Percentiles rank a stretch among this genome's conserved stretches.
Evolutionary conservation across 1,140 invertebrate species (phyloP).

Genomic region (Venustaconcha ellipsiformis): DNA sequence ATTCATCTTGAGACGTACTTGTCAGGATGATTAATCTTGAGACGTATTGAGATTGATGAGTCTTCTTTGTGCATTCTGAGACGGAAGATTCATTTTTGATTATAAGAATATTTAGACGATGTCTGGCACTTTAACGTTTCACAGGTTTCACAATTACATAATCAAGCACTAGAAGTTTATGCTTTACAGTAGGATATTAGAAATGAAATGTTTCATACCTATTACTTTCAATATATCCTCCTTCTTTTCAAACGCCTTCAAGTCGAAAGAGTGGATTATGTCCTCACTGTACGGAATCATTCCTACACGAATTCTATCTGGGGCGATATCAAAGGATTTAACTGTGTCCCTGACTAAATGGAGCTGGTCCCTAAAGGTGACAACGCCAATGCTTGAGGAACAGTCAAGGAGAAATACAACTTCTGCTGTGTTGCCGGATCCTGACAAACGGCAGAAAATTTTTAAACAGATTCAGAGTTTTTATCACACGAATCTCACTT

Average conservation of each 20-base stretch:
- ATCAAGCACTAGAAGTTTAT: background rate
- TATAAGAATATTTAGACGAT: background rate
- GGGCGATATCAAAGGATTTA: constrained; percentile 29
- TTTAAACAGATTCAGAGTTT: background rate
- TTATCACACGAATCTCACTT: background rate
- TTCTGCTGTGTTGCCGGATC: constrained; percentile 47
- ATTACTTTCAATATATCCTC: constrained; percentile 33
- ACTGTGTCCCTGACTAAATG: constrained; percentile 47
- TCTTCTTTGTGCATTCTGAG: background rate
- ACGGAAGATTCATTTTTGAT: background rate
- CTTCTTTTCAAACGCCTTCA: constrained; percentile 29
- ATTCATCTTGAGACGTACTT: too few relatives aligned
- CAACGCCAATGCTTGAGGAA: constrained; percentile 42
- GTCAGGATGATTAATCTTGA: too few relatives aligned
- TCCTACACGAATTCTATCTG: constrained; percentile 37
- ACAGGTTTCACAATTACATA: background rate
- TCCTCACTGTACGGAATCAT: constrained; percentile 39
- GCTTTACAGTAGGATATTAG: background rate
- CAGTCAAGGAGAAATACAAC: constrained; percentile 55
- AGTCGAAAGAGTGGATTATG: constrained; percentile 36
- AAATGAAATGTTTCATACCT: constrained; percentile 16
- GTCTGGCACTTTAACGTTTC: background rate
- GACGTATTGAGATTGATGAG: background rate
- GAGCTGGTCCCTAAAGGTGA: constrained; percentile 43
- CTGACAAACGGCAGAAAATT: constrained; percentile 15